phyloP scores from a whole-genome alignment of 2,113 vertebrate genomes.

The Pavo muticus region DNA sequence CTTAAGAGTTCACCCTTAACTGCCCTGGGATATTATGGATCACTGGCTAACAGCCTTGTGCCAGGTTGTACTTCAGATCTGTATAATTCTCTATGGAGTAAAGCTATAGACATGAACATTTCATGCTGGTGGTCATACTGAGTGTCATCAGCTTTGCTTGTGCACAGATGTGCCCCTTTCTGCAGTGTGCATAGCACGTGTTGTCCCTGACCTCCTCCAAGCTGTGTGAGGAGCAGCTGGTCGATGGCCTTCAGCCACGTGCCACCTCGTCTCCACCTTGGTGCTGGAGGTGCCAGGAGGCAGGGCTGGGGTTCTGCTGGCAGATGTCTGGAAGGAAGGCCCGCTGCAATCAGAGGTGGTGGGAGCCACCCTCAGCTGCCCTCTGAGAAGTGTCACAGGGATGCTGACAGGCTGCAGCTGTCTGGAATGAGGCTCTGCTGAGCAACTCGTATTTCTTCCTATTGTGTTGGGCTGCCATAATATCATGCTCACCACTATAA shows the following conservation, averaged over 20 bases:
- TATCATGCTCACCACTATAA: background rate
- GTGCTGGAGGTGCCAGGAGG: background rate
- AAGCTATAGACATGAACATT: background rate
- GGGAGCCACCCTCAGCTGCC: background rate
- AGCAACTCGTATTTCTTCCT: background rate
- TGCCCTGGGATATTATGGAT: fast-evolving
- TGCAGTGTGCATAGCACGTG: fast-evolving
- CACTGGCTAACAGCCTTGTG: background rate
- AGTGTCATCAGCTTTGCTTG: background rate
- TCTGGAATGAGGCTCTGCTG: background rate
- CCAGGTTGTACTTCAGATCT: background rate
- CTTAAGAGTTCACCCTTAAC: background rate
- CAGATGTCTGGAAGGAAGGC: background rate
- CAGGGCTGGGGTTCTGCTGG: fast-evolving
- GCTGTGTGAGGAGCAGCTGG: fast-evolving
- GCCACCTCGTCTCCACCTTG: fast-evolving
- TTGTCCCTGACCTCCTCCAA: fast-evolving
- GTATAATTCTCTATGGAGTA: background rate
- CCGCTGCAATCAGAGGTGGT: fast-evolving
- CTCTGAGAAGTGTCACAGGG: background rate
- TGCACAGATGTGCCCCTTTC: background rate
- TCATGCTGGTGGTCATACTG: background rate
- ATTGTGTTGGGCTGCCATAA: background rate
- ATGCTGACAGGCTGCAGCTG: background rate
- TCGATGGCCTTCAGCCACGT: fast-evolving